Evolutionary conservation across 1,140 invertebrate species (phyloP).

Genomic region (Adelges cooleyi): DNA sequence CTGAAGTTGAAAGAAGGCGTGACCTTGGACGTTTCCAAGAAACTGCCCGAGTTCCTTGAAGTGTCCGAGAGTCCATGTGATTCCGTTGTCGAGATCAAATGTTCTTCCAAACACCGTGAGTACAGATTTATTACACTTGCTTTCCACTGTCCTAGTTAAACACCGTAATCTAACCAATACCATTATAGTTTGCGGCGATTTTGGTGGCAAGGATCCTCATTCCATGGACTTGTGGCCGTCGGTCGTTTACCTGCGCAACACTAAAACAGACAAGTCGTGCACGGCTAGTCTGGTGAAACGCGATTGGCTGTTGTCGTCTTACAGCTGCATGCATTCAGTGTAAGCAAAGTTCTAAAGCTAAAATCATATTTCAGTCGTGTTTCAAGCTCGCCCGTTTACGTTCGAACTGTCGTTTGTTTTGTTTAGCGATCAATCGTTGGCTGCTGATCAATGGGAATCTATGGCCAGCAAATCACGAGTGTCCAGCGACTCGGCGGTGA

Average conservation of each 20-base stretch:
- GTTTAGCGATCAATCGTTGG: constrained; percentile 36
- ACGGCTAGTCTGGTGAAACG: constrained; percentile 48
- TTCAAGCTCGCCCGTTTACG: constrained; percentile 9
- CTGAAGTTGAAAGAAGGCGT: constrained; percentile 39
- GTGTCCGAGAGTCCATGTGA: constrained; percentile 39
- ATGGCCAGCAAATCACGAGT: constrained; percentile 41
- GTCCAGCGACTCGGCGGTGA: constrained; percentile 35
- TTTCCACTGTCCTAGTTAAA: not conserved
- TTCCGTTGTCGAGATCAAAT: constrained; percentile 42
- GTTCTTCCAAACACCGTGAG: constrained; percentile 33
- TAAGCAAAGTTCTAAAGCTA: constrained; percentile 33
- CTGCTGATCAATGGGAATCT: constrained; percentile 38
- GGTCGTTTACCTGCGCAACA: constrained; percentile 44
- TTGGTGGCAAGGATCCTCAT: constrained; percentile 39
- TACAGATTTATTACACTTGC: not conserved
- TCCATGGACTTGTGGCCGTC: constrained; percentile 45
- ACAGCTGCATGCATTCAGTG: constrained; percentile 44
- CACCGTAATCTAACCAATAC: constrained; percentile 1
- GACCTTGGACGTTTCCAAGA: constrained; percentile 31
- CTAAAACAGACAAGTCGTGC: constrained; percentile 43
- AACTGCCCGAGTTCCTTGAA: constrained; percentile 41
- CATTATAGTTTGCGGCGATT: constrained; percentile 37
- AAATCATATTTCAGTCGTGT: not conserved
- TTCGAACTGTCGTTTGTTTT: constrained; percentile 27
- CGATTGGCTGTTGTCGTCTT: constrained; percentile 46